Conservation (phyloP, 2,888 invertebrate genomes). For the Mythimna ferrago region DNA sequence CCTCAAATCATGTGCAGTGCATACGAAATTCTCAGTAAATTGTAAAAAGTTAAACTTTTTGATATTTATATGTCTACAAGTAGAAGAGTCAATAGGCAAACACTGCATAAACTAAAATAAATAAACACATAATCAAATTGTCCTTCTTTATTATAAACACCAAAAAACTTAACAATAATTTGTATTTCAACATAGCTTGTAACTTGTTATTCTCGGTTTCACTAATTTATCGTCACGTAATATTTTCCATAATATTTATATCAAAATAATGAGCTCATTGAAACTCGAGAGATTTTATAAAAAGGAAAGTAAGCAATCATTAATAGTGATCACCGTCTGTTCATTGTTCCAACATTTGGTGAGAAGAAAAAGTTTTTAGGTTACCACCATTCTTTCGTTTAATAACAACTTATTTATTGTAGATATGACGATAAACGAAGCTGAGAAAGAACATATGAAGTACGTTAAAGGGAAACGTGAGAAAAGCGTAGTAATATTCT, state of each 20-base stretch:
- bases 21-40: too few species aligned
- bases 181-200: not conserved
- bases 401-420: constrained; percentile 48
- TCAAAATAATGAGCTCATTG: constrained; percentile 45
- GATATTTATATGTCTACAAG: not conserved
- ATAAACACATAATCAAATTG: constrained; percentile 1
- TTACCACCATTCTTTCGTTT: constrained; percentile 47
- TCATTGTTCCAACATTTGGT: constrained; percentile 48
- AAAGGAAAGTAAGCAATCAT: constrained; percentile 52
- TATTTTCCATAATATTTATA: constrained; percentile 28
- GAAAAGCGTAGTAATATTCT: constrained; percentile 23
- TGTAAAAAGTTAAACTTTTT: not conserved
- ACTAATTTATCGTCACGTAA: not conserved
- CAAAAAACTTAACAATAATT: not conserved
- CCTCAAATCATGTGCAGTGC: too few species aligned
- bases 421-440: constrained; percentile 46
- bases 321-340: constrained; percentile 34
- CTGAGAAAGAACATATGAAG: constrained; percentile 47
- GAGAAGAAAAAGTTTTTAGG: constrained; percentile 45
- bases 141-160: not conserved
- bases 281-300: constrained; percentile 27
- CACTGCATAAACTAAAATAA: not conserved
- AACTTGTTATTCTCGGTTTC: constrained; percentile 1
- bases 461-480: constrained; percentile 18
- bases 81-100: not conserved